Conservation (phyloP, 2,888 invertebrate species). For the Drosophila algonquin region DNA sequence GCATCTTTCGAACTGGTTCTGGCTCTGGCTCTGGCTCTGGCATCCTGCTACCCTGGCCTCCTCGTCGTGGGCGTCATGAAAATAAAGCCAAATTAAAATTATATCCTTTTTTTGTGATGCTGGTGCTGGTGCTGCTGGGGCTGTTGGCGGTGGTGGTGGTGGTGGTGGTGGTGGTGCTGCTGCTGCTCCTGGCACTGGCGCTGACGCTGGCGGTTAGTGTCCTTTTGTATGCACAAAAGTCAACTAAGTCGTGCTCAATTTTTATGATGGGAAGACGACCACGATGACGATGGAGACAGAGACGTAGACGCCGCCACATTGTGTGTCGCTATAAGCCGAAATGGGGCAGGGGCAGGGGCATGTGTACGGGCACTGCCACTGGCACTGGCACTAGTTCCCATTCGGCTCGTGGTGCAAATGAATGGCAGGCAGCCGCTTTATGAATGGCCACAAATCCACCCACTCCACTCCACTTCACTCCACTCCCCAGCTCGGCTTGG, state of each 20-base stretch:
- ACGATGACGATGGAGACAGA: slow-evolving; percentile 11
- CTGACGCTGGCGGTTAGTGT: slow-evolving; percentile 23
- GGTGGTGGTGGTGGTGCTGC: slow-evolving; percentile 3
- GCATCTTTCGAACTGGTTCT: slow-evolving; percentile 37
- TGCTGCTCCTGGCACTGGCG: slow-evolving; percentile 2
- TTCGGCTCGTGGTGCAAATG: slow-evolving; percentile 19
- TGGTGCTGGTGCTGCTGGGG: neutral
- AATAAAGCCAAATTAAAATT: slow-evolving; percentile 79
- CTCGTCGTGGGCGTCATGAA: slow-evolving; percentile 64
- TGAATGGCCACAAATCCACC: slow-evolving; percentile 60
- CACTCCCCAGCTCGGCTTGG: neutral
- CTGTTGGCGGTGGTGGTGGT: slow-evolving; percentile 6
- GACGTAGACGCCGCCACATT: slow-evolving; percentile 50
- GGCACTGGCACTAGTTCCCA: no score
- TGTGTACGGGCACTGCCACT: no score
- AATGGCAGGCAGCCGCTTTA: slow-evolving; percentile 56
- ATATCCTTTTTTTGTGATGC: slow-evolving; percentile 59
- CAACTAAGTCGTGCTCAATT: slow-evolving; percentile 78
- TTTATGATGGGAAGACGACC: slow-evolving; percentile 69
- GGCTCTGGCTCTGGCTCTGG: slow-evolving; percentile 1
- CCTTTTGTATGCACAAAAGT: slow-evolving; percentile 71
- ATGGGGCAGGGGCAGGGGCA: slow-evolving; percentile 28
- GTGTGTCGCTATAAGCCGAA: slow-evolving; percentile 55
- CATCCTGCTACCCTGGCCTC: slow-evolving; percentile 23
- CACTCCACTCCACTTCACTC: neutral